A percentile compares a stretch with the other conserved stretches of the same genome.
Conservation (phyloP, 2,888 invertebrate species). For the Crocallis elinguaria region DNA sequence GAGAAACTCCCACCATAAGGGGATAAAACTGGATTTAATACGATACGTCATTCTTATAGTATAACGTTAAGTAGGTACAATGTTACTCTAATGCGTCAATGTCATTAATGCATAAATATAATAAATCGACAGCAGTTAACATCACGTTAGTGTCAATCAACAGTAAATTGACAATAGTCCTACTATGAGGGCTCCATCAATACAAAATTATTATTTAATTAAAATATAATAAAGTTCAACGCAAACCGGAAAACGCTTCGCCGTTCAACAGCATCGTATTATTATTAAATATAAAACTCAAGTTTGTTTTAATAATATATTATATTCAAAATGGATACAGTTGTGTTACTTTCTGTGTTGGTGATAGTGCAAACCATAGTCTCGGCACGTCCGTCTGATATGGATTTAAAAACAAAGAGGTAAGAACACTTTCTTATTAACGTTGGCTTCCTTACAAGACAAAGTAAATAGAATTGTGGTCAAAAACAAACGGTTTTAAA, state of each 20-base stretch:
- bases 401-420: constrained; percentile 24
- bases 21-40: too few species aligned
- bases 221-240: constrained; percentile 3
- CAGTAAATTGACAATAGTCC: too few species aligned
- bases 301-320: constrained; percentile 32
- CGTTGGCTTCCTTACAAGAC: not conserved
- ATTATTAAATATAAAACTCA: constrained; percentile 40
- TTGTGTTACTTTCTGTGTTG: constrained; percentile 42
- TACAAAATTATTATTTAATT: constrained; percentile 22
- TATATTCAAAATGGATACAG: constrained; percentile 44
- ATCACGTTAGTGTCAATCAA: too few species aligned
- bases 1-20: too few species aligned
- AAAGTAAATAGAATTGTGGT: not conserved
- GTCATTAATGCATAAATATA: too few species aligned
- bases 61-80: too few species aligned
- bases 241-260: constrained; percentile 3
- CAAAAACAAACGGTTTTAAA: too few species aligned
- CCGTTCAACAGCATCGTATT: constrained; percentile 3
- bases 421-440: constrained; percentile 13
- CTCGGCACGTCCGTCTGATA: constrained; percentile 44
- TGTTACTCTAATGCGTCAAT: too few species aligned
- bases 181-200: constrained; percentile 48
- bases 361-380: constrained; percentile 43
- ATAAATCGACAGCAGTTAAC: too few species aligned
- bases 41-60: too few species aligned